Conservation (phyloP, 2,888 invertebrate genomes). For the Lamellibrachia satsuma region DNA sequence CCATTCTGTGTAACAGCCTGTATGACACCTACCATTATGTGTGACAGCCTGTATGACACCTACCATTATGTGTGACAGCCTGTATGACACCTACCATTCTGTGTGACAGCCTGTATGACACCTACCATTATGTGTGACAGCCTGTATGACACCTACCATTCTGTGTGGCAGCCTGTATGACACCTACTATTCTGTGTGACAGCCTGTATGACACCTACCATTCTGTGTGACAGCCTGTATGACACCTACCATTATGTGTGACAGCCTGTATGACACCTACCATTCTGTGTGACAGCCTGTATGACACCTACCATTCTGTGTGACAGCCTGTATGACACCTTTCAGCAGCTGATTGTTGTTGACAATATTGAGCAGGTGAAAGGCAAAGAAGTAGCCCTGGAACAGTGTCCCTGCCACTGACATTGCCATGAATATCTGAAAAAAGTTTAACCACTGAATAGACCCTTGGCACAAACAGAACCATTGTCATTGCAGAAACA, state of each 20-base stretch:
- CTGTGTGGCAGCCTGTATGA: too few relatives aligned
- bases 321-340: conserved; percentile 56
- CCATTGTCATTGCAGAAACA: not conserved
- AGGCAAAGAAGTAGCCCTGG: conserved; percentile 53
- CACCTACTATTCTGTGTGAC: too few relatives aligned
- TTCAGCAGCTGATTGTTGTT: conserved; percentile 55
- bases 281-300: conserved; percentile 56
- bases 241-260: not conserved
- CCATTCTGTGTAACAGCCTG: too few relatives aligned
- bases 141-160: too few relatives aligned
- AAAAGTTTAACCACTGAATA: not conserved
- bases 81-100: too few relatives aligned
- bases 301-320: conserved; percentile 54
- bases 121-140: too few relatives aligned
- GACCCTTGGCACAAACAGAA: not conserved
- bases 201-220: not conserved
- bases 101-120: too few relatives aligned
- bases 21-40: too few relatives aligned
- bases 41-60: too few relatives aligned
- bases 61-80: too few relatives aligned
- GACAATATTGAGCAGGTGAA: conserved; percentile 54
- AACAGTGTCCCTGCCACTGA: conserved; percentile 49
- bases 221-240: not conserved
- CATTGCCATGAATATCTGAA: conserved; percentile 46
- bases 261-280: conserved; percentile 35